phyloP scores from a whole-genome alignment of 2,113 vertebrate species.

The Jacana jacana region DNA sequence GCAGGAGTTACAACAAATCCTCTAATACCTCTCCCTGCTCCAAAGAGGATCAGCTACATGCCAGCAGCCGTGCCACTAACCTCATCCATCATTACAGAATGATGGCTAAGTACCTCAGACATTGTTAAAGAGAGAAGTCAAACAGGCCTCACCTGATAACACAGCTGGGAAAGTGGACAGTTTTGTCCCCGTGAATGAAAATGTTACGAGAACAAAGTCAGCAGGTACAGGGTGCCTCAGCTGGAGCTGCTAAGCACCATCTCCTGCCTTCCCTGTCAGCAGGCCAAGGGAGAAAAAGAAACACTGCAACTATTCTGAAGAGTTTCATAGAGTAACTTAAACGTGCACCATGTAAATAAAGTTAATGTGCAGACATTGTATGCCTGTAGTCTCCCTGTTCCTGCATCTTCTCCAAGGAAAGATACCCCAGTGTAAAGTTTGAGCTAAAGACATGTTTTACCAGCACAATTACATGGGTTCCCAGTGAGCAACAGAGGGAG shows the following conservation, averaged over 20 bases:
- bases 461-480: not conserved
- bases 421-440: not conserved
- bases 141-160: not conserved
- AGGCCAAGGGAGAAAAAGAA: not conserved
- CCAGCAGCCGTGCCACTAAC: not conserved
- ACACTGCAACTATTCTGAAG: not conserved
- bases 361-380: not conserved
- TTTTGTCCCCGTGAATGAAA: not conserved
- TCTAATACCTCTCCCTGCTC: not conserved
- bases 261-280: not conserved
- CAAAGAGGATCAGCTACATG: not conserved
- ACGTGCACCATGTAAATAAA: not conserved
- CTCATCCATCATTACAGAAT: not conserved
- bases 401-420: not conserved
- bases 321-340: not conserved
- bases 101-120: not conserved
- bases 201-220: accelerated
- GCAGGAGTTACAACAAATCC: not conserved
- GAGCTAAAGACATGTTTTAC: not conserved
- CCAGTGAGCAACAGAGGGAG: not conserved
- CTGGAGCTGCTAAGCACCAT: not conserved
- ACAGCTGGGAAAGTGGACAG: not conserved
- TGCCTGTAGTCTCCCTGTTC: not conserved
- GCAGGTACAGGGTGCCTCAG: not conserved
- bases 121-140: not conserved